Evolutionary conservation across 2,888 invertebrate species (phyloP), one percentile per base, ranked within the genome.

Genomic region (Apodemia duryi): DNA sequence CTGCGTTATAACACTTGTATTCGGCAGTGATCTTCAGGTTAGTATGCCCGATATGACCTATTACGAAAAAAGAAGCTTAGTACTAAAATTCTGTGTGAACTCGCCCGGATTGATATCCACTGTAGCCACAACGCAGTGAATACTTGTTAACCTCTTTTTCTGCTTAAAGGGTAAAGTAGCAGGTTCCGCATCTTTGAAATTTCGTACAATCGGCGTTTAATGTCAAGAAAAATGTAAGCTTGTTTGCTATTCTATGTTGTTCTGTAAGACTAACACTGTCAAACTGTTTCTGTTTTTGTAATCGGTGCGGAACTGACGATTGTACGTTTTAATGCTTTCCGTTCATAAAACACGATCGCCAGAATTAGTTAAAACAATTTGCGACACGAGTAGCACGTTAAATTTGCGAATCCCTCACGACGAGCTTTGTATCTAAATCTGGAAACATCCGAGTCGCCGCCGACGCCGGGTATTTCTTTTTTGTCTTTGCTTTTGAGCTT

Each of bases 371-470:
- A 73, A 76, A 79, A 78, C 78, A 79, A 83, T 83, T 83, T 75
- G 82, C 81, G 78, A 78, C 76, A 74, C 75, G 78, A 80, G 76
- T 74, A 74, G 76, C 74, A 71, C 66, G 75, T 62, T 68, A 64
- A 67, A 72, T 69, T 70, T 68, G 74, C 77, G 71, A 75, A 72
- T 75, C 75, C 69, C 73, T 70, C 64, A 69, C 68, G 70, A 69
- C 63, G 63, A 43, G 62, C 57, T 63, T 57, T 61, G 72, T 71
- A 73, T 79, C 88, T 89, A 88, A 88, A 84, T 85, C 77, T 73
- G 81, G 83, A 82, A 75, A 82, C 83, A 86, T 84, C 83, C 86
- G 83, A 80, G 83, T 84, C 82, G 84, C 76, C 76, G 75, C 71
- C 74, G 76, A 29, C 69, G 13, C 35, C 62, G 29, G 41, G 35